These are phyloP conservation scores for Drosophila fungiperda DNA, from an alignment of 2,888 invertebrate genomes.

Conservation along the genomic window DNA sequence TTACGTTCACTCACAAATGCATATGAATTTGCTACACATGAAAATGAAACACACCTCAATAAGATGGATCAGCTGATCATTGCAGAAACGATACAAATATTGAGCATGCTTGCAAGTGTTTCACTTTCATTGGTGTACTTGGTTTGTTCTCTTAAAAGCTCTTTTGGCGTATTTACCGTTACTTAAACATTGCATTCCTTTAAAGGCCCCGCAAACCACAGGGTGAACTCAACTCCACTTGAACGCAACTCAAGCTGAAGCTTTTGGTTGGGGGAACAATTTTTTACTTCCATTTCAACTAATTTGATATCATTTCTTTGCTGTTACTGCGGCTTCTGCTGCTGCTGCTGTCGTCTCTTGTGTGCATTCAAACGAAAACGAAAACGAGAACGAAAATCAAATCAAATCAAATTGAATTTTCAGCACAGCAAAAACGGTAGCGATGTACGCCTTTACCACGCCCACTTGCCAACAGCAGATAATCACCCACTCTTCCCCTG, in stretches of 20 bases:
- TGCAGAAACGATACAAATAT: background rate
- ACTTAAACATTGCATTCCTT: conserved; percentile 24
- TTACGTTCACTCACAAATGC: background rate
- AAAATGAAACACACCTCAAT: conserved; percentile 1
- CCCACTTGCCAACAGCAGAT: conserved; percentile 18
- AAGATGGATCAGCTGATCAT: background rate
- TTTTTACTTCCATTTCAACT: conserved; percentile 73
- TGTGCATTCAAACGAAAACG: conserved; percentile 81
- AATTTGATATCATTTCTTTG: conserved; percentile 74
- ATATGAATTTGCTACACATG: background rate
- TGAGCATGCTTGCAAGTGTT: conserved; percentile 6
- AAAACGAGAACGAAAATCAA: conserved; percentile 83
- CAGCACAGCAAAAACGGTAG: conserved; percentile 53
- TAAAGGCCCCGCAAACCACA: conserved; percentile 10
- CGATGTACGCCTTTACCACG: conserved; percentile 29
- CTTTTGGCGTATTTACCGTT: background rate
- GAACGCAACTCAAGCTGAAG: conserved; percentile 16
- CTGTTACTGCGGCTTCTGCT: conserved; percentile 18
- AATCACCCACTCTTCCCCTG: background rate
- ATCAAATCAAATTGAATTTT: conserved; percentile 83
- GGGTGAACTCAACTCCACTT: conserved; percentile 12
- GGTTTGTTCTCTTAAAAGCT: conserved; percentile 22
- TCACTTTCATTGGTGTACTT: conserved; percentile 16
- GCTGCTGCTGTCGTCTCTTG: conserved; percentile 29
- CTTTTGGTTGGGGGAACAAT: conserved; percentile 2